phyloP scores from a whole-genome alignment of 2,888 invertebrate species.

The Watsonalla cultraria region DNA sequence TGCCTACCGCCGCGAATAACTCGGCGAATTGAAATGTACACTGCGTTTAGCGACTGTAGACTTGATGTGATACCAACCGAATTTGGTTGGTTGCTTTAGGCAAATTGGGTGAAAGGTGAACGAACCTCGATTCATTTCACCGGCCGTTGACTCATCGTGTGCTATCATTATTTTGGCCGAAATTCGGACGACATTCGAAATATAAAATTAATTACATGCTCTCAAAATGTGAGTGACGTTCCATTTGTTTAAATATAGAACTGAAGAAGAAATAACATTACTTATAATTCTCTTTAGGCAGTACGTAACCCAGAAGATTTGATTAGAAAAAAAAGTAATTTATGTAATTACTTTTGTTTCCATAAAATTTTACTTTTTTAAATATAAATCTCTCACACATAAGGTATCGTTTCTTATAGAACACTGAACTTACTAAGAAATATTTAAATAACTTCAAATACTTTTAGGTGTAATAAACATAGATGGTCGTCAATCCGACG shows the following conservation, averaged over 20 bases:
- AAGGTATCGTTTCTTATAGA: too few species aligned
- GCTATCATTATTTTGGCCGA: constrained; percentile 57
- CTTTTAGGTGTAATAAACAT: not conserved
- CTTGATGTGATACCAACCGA: constrained; percentile 32
- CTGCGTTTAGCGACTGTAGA: constrained; percentile 17
- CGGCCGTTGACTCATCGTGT: constrained; percentile 56
- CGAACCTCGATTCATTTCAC: constrained; percentile 57
- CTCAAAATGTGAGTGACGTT: constrained; percentile 6
- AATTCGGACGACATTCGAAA: constrained; percentile 49
- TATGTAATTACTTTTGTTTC: too few species aligned
- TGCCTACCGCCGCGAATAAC: constrained; percentile 18
- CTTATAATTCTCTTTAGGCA: too few species aligned
- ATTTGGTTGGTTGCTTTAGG: constrained; percentile 45
- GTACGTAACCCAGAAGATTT: too few species aligned
- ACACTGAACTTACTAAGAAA: too few species aligned
- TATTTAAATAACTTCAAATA: too few species aligned
- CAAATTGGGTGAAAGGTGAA: constrained; percentile 72
- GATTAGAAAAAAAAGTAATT: too few species aligned
- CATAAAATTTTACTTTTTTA: too few species aligned
- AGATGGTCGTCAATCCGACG: not conserved
- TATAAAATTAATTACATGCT: constrained; percentile 17
- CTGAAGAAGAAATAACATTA: not conserved
- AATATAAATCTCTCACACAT: too few species aligned
- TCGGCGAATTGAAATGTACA: constrained; percentile 26
- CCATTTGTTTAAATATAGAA: constrained; percentile 3